Percentiles rank a stretch among this genome's conserved stretches.
These are phyloP conservation scores for Dascyllus trimaculatus DNA, from an alignment of 2,113 vertebrate genomes.

Conservation along the genomic window DNA sequence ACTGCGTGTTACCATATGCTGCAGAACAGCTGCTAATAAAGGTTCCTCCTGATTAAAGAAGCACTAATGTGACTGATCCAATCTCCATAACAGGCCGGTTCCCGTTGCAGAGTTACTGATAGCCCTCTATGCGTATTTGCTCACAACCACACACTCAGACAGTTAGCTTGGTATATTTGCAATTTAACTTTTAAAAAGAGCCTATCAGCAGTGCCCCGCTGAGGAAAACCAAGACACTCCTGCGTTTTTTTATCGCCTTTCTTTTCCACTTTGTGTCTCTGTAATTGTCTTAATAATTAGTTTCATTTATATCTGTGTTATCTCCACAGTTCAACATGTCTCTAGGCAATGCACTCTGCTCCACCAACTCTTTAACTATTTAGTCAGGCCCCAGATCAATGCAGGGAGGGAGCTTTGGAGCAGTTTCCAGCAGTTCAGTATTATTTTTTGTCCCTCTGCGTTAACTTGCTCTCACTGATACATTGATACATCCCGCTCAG, in stretches of 20 bases:
- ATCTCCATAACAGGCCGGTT: conserved; percentile 12
- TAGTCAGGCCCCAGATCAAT: conserved; percentile 37
- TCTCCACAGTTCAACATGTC: conserved; percentile 28
- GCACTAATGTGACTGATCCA: conserved; percentile 13
- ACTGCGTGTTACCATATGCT: neutral
- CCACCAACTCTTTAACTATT: conserved; percentile 45
- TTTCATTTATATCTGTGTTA: conserved; percentile 46
- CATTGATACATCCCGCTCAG: conserved; percentile 5
- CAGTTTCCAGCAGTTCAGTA: conserved; percentile 32
- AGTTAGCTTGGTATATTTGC: conserved; percentile 26
- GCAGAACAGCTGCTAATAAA: conserved; percentile 20
- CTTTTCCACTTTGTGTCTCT: conserved; percentile 14
- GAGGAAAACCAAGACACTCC: conserved; percentile 10
- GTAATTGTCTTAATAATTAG: conserved; percentile 54
- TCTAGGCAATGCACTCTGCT: conserved; percentile 32
- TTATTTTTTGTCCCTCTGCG: neutral
- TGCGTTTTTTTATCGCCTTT: conserved; percentile 19
- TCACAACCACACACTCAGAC: conserved; percentile 20
- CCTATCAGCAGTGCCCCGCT: conserved; percentile 10
- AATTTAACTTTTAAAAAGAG: conserved; percentile 27
- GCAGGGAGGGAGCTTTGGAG: conserved; percentile 9
- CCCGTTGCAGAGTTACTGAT: neutral
- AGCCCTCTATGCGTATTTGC: neutral
- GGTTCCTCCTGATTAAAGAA: neutral
- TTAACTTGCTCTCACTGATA: conserved; percentile 26